Conservation (phyloP, 2,888 invertebrate species). For the Ornithoptera alexandrae region DNA sequence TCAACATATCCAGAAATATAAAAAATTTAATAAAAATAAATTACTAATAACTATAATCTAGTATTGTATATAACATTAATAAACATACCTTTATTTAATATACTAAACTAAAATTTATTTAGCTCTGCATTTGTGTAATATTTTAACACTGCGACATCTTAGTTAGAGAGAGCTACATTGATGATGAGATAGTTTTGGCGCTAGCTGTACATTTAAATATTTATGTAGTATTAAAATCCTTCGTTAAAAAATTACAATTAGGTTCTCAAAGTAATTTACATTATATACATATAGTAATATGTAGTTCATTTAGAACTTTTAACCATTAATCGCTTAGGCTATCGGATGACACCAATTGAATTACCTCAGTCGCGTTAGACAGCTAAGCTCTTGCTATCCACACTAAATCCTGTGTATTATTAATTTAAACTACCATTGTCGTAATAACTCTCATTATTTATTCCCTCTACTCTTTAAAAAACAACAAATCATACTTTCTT, state of each 20-base stretch:
- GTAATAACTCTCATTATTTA: background rate
- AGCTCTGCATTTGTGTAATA: background rate
- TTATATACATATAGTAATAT: background rate
- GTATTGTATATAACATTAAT: background rate
- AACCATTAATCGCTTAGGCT: slow-evolving; percentile 52
- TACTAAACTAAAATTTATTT: background rate
- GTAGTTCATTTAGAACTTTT: background rate
- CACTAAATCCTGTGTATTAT: background rate
- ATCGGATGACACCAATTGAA: slow-evolving; percentile 54
- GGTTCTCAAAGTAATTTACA: background rate
- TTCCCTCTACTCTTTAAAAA: too few species aligned
- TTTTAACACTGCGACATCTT: background rate
- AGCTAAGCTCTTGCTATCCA: slow-evolving; percentile 28
- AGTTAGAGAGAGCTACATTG: background rate
- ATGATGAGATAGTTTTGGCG: background rate
- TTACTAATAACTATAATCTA: background rate
- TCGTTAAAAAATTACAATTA: background rate
- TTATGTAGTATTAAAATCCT: background rate
- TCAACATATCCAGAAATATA: too few species aligned
- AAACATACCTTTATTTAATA: background rate
- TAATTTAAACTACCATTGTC: background rate
- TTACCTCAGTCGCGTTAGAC: slow-evolving; percentile 46
- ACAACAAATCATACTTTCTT: too few species aligned
- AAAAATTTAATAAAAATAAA: background rate
- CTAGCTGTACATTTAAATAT: too few species aligned